Base-by-base conservation (phyloP, 2,113 vertebrate genomes). In the Serinus canaria region DNA sequence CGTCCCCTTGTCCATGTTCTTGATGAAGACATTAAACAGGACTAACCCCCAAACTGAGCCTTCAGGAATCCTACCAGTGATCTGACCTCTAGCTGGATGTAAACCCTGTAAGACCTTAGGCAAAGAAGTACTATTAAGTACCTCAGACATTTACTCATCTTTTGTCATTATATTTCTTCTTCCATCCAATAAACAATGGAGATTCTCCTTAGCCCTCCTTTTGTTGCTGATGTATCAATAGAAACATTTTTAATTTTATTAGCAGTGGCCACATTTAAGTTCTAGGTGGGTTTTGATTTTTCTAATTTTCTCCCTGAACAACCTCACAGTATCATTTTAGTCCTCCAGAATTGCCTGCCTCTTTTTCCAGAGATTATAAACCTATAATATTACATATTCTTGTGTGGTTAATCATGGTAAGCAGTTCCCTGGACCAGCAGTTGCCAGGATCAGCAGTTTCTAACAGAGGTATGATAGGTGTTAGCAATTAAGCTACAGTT, bases 1-100 rank as follows among this genome's bases (percentile, higher is more conserved):
- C 33, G 3, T 70, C 23, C 13, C 4, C 19, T 41, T 2, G 0
- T n/a, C n/a, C 24, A n/a, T 31, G 16, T 46, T 15, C 2, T 52
- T 0, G 0, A 11, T 30, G 33, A 39, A 70, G 35, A n/a, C 28
- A 30, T 25, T 50, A 30, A 78, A 30, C 11, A 39, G 13, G 17
- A 59, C 28, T 78, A 7, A 17, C 4, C 9, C 16, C 39, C 67
- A 13, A 14, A 66, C 7, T 27, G 28, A 74, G 15, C 25, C 17
- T 10, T 52, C 14, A 31, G 37, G 28, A 44, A 7, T 11, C 9
- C 9, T 14, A 10, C 17, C 20, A 46, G 14, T 63, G 22, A 22
- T 55, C 27, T 55, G 33, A 46, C 4, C 1, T 3, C 7, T 22
- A 43, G 3, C 14, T 63, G 49, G 12, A 46, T 67, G 33, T 81